Conservation (phyloP, 2,113 vertebrate genomes). For the Callionymus lyra region DNA sequence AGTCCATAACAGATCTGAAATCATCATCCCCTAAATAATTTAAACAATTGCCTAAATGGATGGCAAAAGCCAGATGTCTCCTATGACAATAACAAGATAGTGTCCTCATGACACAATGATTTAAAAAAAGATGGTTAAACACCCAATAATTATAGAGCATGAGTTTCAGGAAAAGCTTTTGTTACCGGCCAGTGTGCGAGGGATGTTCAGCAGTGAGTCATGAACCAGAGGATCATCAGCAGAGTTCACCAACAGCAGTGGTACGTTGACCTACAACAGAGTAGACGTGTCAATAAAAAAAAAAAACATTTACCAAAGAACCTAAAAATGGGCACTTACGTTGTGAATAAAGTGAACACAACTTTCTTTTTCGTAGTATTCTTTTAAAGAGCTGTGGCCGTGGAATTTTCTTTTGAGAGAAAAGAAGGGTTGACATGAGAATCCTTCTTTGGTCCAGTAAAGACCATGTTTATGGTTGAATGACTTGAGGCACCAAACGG, state of each 20-base stretch:
- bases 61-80: too few species aligned
- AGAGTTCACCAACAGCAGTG: slow-evolving; percentile 90
- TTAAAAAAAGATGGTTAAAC: too few species aligned
- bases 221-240: slow-evolving; percentile 93
- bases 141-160: too few species aligned
- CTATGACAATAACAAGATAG: too few species aligned
- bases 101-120: too few species aligned
- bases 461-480: neutral
- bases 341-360: slow-evolving; percentile 91
- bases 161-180: too few species aligned
- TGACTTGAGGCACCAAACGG: neutral
- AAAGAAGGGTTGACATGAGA: neutral
- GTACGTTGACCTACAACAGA: slow-evolving; percentile 79
- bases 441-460: neutral
- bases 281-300: neutral
- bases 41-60: too few species aligned
- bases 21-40: too few species aligned
- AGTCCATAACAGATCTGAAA: too few species aligned
- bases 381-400: slow-evolving; percentile 86
- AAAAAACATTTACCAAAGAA: slow-evolving; percentile 1
- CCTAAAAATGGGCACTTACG: slow-evolving; percentile 65
- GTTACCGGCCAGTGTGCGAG: slow-evolving; percentile 88
- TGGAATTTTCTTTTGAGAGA: slow-evolving; percentile 84
- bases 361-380: slow-evolving; percentile 96
- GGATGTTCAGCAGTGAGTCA: slow-evolving; percentile 88